Conservation (phyloP, 2,797 vertebrate genomes). For the Chaunax sp. region DNA sequence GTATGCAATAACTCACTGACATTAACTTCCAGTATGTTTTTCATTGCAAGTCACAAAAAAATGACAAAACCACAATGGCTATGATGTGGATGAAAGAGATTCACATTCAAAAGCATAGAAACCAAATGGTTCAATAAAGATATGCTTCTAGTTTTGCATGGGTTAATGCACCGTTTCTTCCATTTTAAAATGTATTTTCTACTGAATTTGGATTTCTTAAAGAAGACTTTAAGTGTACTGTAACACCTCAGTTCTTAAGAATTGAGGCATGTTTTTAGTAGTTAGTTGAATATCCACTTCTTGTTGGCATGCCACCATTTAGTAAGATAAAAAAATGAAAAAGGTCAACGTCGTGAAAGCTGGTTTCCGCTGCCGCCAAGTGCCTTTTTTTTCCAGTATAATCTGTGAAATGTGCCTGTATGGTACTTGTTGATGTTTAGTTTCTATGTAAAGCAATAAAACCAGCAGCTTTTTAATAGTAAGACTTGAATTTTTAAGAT, state of each 20-base stretch:
- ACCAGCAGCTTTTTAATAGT: no score
- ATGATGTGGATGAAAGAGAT: slow-evolving; percentile 5
- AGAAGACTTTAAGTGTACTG: not conserved
- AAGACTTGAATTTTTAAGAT: no score
- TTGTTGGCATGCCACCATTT: not conserved
- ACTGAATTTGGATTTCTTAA: not conserved
- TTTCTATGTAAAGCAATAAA: no score
- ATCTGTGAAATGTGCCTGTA: slow-evolving; percentile 1
- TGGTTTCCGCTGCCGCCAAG: not conserved
- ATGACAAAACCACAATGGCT: not conserved
- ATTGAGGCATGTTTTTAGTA: not conserved
- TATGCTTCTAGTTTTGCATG: slow-evolving; percentile 1
- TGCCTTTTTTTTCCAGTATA: slow-evolving; percentile 3
- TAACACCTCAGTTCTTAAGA: not conserved
- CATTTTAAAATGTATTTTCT: not conserved
- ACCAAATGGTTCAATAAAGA: not conserved
- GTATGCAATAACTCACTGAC: not conserved
- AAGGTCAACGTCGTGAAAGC: not conserved
- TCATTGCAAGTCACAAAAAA: not conserved
- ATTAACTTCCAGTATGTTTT: not conserved
- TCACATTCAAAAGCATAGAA: not conserved
- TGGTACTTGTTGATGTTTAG: slow-evolving; percentile 5
- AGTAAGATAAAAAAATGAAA: no score
- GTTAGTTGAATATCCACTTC: not conserved
- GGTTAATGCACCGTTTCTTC: not conserved